Percentiles rank a stretch among this genome's conserved stretches.
phyloP scores from a whole-genome alignment of 2,113 vertebrate species.

The Callionymus lyra region DNA sequence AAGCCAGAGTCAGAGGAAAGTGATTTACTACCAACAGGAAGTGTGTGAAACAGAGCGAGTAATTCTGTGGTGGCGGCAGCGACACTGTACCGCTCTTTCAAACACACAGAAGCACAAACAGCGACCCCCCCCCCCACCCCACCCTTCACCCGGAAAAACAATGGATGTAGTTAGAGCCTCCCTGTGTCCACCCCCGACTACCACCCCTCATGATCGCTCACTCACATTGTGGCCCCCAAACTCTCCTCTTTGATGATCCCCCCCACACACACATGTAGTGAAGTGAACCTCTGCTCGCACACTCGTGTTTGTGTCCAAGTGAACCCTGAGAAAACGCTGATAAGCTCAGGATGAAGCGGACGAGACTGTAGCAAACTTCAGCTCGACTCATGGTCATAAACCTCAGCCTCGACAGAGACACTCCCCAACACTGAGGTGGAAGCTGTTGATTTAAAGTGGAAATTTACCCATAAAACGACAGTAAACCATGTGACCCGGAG shows the following conservation, averaged over 20 bases:
- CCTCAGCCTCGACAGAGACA: too few species aligned
- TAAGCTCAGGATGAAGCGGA: too few species aligned
- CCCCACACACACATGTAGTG: too few species aligned
- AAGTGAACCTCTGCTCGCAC: too few species aligned
- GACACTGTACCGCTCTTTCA: not conserved
- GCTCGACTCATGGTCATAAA: too few species aligned
- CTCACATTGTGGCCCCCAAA: not conserved
- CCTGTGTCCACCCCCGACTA: slow-evolving; percentile 1
- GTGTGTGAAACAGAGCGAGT: too few species aligned
- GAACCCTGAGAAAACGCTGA: slow-evolving; percentile 57
- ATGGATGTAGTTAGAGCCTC: slow-evolving; percentile 9
- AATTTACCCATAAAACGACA: too few species aligned
- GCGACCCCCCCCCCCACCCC: slow-evolving; percentile 6
- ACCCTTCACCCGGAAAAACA: slow-evolving; percentile 16
- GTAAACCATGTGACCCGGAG: too few species aligned
- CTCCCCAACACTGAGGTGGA: too few species aligned
- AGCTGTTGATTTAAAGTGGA: not conserved
- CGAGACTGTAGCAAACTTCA: too few species aligned
- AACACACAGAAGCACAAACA: not conserved
- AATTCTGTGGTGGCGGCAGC: not conserved
- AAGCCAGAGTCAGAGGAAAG: too few species aligned
- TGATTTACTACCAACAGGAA: too few species aligned
- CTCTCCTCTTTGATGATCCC: slow-evolving; percentile 1
- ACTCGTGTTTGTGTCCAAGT: slow-evolving; percentile 46
- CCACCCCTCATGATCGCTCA: slow-evolving; percentile 4